Base-by-base conservation (phyloP, 2,888 invertebrate species). In the Epsilonema sp. region DNA sequence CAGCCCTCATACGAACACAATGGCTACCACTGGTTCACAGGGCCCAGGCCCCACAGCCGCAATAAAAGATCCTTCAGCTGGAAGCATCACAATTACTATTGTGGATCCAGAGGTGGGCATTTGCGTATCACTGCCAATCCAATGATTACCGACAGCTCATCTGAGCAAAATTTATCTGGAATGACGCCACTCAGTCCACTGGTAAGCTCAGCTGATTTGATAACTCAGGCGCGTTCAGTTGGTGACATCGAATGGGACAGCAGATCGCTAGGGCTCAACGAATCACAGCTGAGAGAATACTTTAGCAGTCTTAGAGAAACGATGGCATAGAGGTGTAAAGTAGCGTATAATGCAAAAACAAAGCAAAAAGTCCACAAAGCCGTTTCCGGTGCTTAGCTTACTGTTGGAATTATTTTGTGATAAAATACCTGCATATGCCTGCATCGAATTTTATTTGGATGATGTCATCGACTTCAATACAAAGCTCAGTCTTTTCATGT, bases 221-320 rank as follows among this genome's bases (percentile, higher is more conserved):
- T 24, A 26, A 8, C 21, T 8, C 8, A 5, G 22, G 42, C 42
- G 24, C 22, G 16, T 8, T 24, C 42, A 5, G 22, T 11, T 8
- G 42, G 31, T 21, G 48, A 48, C 13, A 21, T 48, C 4, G 16
- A 45, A 19, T 48, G 48, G 48, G 48, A 48, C 36, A 48, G 48
- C 37, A 21, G 26, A 11, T 47, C 48, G 4, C 38, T 48, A 26
- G 48, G 48, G 22, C 37, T 48, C 41, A 40, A 47, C 41, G 48
- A 48, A 40, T 11, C 46, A 16, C 23, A 48, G 23, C 24, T 48
- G 41, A 47, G 48, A 26, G 22, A 48, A 20, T 48, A 48, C 38
- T 40, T 48, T 41, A 48, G 26, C 23, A 41, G 42, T 26, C 24
- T 48, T 19, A 20, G 48, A 26, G 48, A 48, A 47, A 23, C 37